Conservation (phyloP, 2,797 vertebrate genomes). For the Tapirus indicus region DNA sequence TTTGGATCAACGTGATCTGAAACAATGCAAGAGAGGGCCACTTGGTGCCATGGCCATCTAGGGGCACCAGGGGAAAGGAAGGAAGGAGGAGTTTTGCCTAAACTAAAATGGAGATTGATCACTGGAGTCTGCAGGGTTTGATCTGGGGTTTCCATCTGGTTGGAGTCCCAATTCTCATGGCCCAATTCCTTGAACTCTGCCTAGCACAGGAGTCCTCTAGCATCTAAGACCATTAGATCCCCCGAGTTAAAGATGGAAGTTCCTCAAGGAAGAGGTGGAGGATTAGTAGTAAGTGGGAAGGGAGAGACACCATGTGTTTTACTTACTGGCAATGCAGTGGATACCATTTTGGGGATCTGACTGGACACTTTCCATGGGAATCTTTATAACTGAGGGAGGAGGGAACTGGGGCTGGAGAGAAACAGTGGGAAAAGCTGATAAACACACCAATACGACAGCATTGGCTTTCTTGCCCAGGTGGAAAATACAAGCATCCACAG, state of each 20-base stretch:
- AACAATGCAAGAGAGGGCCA: neutral
- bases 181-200: neutral
- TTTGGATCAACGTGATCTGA: neutral
- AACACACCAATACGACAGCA: constrained; percentile 62
- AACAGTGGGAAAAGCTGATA: constrained; percentile 77
- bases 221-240: neutral
- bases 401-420: constrained; percentile 87
- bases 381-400: constrained; percentile 87
- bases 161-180: neutral
- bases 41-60: neutral
- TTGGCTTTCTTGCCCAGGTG: constrained; percentile 27
- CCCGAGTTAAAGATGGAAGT: neutral
- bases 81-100: neutral
- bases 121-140: neutral
- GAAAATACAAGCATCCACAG: neutral
- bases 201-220: neutral
- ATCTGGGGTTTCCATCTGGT: neutral
- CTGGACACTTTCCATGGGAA: constrained; percentile 85
- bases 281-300: constrained; percentile 9
- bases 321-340: constrained; percentile 86
- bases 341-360: constrained; percentile 83
- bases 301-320: constrained; percentile 30
- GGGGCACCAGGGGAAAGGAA: neutral
- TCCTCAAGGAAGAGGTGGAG: neutral
- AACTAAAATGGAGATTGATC: neutral